A percentile compares a stretch with the other conserved stretches of the same genome.
These are phyloP conservation scores for Meriones psammophilus DNA, from an alignment of 2,797 vertebrate species.

Conservation along the genomic window DNA sequence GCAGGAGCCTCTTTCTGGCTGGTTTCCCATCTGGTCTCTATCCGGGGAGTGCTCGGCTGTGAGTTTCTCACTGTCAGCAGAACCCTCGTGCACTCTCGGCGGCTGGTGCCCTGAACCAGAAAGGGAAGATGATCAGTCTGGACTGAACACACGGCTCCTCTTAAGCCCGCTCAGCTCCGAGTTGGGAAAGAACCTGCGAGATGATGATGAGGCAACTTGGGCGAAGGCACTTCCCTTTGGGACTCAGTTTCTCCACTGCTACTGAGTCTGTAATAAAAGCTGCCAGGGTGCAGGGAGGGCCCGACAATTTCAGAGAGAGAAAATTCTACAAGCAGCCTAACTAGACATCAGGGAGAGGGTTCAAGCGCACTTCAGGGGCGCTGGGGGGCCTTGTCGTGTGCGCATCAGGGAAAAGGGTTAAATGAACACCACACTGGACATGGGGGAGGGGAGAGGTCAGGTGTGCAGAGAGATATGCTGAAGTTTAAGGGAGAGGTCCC, in stretches of 20 bases:
- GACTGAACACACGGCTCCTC: background rate
- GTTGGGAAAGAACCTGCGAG: background rate
- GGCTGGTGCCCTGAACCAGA: slow-evolving; percentile 36
- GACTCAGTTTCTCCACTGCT: background rate
- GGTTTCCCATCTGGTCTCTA: slow-evolving; percentile 82
- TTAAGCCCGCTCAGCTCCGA: background rate
- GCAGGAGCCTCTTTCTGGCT: slow-evolving; percentile 33
- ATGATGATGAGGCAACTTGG: background rate
- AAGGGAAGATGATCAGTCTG: slow-evolving; percentile 13
- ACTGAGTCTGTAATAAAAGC: background rate
- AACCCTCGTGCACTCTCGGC: background rate
- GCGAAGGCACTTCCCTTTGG: background rate
- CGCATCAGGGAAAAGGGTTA: background rate
- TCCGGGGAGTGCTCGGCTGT: slow-evolving; percentile 69
- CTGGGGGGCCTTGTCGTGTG: no score
- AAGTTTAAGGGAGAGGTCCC: background rate
- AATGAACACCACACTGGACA: background rate
- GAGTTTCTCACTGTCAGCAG: background rate
- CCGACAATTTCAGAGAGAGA: background rate
- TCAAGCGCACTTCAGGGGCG: background rate
- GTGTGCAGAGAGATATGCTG: background rate
- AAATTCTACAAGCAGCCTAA: background rate
- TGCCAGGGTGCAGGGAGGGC: background rate
- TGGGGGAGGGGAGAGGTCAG: background rate
- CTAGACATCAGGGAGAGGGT: background rate